Percentiles rank a stretch among this genome's conserved stretches.
Conservation (phyloP, 2,888 invertebrate genomes). For the Tinea pellionella region DNA sequence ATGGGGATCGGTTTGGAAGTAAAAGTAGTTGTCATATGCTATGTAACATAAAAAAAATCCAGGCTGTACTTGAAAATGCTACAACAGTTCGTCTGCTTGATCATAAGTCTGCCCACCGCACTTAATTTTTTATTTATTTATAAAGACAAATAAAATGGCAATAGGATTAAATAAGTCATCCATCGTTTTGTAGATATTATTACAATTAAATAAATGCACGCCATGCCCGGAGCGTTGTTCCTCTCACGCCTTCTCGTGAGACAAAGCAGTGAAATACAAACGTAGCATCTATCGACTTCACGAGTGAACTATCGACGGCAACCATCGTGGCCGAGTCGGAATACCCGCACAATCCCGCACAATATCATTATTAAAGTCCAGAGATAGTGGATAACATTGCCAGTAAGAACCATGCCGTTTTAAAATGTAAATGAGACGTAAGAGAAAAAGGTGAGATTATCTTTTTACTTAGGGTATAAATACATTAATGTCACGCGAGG, state of each 20-base stretch:
- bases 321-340: slow-evolving; percentile 23
- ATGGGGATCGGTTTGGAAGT: too few relatives aligned
- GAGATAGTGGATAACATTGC: slow-evolving; percentile 14
- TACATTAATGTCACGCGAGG: slow-evolving; percentile 16
- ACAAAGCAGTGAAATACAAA: slow-evolving; percentile 24
- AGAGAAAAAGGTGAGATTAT: slow-evolving; percentile 58
- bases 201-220: slow-evolving; percentile 13
- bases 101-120: too few relatives aligned
- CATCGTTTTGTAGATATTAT: background rate
- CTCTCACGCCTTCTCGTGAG: slow-evolving; percentile 13
- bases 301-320: slow-evolving; percentile 18
- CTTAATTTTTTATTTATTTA: too few relatives aligned
- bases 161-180: background rate
- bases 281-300: slow-evolving; percentile 24
- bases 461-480: slow-evolving; percentile 30
- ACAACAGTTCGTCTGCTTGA: too few relatives aligned
- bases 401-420: slow-evolving; percentile 20
- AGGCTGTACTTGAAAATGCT: too few relatives aligned
- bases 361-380: slow-evolving; percentile 54
- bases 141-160: background rate
- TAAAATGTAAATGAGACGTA: slow-evolving; percentile 64
- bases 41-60: too few relatives aligned
- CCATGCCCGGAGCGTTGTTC: background rate
- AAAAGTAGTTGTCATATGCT: too few relatives aligned
- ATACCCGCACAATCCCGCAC: slow-evolving; percentile 18